Evolutionary conservation across 23 tunicate genomes (phyloP).

Genomic region (Diplosoma virens): DNA sequence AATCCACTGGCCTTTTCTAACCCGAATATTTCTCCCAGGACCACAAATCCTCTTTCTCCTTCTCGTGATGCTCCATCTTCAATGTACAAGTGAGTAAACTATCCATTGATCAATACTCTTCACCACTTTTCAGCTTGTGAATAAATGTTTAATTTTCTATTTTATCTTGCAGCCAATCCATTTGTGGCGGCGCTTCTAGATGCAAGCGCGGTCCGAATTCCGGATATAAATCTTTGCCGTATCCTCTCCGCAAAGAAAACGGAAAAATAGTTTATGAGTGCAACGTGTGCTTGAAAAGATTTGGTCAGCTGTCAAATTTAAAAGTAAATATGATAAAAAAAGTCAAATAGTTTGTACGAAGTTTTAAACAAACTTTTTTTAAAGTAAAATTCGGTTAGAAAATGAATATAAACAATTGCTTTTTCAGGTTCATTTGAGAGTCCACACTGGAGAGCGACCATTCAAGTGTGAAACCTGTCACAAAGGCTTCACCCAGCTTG

Average conservation of each 20-base stretch:
- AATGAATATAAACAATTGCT: background rate
- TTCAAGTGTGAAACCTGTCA: constrained; percentile 85
- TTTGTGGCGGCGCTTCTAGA: background rate
- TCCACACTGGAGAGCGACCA: constrained; percentile 99
- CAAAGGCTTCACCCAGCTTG: constrained; percentile 94
- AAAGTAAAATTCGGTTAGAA: background rate
- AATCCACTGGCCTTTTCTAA: background rate
- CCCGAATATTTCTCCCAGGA: background rate
- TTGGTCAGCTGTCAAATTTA: constrained; percentile 96
- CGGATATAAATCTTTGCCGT: constrained; percentile 96
- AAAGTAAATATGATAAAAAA: constrained; percentile 67
- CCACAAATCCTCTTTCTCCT: background rate
- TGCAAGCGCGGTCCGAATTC: constrained; percentile 88
- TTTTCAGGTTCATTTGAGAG: constrained; percentile 93
- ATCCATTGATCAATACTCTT: no score
- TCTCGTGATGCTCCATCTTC: background rate
- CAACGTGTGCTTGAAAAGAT: constrained; percentile 83
- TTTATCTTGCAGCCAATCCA: constrained; percentile 5
- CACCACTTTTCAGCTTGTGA: no score
- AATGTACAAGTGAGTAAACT: background rate
- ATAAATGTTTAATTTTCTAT: background rate
- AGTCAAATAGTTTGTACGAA: background rate
- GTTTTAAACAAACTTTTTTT: background rate
- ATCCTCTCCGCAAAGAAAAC: constrained; percentile 93
- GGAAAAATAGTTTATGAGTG: constrained; percentile 98